Base-by-base conservation (phyloP, 1,140 invertebrate species). In the Thaumatotibia leucotreta region DNA sequence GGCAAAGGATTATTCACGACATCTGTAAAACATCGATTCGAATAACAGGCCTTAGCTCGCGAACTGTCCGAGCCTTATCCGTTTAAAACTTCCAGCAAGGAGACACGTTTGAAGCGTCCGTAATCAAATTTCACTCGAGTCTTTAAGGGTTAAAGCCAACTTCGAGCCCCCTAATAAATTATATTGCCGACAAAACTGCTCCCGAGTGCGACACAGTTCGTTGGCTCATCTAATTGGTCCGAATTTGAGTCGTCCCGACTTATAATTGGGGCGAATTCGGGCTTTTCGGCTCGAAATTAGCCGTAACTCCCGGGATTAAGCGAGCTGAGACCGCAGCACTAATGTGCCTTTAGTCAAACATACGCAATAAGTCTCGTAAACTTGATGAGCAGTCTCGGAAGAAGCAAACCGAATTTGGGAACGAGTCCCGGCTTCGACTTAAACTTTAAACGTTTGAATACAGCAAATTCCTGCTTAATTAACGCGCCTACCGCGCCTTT, bases 121-220 rank as follows among this genome's bases (percentile, higher is more conserved):
- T 88, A 90, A 90, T 90, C 83, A 88, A 90, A 90, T 90, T 90
- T 86, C 78, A 85, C 79, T 87, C 75, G 77, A 90, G 79, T 88
- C 88, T 86, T 90, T 87, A 88, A 90, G 84, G 86, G 86, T 86
- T 86, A 75, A 78, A 86, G 79, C 80, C 76, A 84, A 90, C 82
- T 90, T 88, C 80, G 82, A 82, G 84, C 82, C 78, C 80, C 86
- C 86, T 88, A 87, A 88, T 88, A 90, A 90, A 90, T 90, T 90
- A 90, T 90, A 88, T 90, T 88, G 88, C 81, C 80, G 84, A 85
- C 86, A 88, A 88, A 90, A 88, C 88, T 87, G 85, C 84, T 87
- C 77, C 78, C 84, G 82, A 86, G 82, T 80, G 76, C 83, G 86
- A 86, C 83, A 86, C 82, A 88, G 83, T 84, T 88, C 86, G 87